Percentiles rank a stretch among this genome's conserved stretches.
These are phyloP conservation scores for Loripinus fragilis DNA, from an alignment of 2,888 invertebrate species.

Conservation along the genomic window DNA sequence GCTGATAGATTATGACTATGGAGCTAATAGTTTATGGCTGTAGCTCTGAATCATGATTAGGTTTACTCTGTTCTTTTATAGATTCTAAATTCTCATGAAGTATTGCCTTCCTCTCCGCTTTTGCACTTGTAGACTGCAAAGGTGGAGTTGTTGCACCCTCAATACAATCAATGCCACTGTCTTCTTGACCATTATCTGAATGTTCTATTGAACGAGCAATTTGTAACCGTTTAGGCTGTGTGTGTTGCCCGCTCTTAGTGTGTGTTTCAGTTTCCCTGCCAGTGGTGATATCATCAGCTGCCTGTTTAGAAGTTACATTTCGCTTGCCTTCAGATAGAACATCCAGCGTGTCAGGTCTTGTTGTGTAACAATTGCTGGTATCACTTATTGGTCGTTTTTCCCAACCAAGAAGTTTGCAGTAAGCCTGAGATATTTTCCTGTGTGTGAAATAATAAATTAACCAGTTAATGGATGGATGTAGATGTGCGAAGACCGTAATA, in stretches of 20 bases:
- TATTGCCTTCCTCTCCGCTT: too few species aligned
- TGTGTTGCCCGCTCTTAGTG: too few species aligned
- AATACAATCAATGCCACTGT: background rate
- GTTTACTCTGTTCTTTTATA: too few species aligned
- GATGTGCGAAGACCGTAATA: slow-evolving; percentile 65
- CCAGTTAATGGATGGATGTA: slow-evolving; percentile 70
- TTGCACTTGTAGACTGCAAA: background rate
- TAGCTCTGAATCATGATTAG: too few species aligned
- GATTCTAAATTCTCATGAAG: too few species aligned
- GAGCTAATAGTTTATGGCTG: too few species aligned
- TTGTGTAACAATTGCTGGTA: background rate
- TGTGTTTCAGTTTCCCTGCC: background rate
- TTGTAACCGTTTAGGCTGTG: background rate
- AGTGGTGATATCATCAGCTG: too few species aligned
- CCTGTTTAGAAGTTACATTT: too few species aligned
- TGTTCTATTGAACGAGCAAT: background rate
- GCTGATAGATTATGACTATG: too few species aligned
- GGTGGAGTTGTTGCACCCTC: background rate
- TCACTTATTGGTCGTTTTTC: background rate
- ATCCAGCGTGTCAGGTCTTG: background rate
- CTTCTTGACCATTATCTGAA: background rate
- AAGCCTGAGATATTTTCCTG: slow-evolving; percentile 53
- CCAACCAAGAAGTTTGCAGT: background rate
- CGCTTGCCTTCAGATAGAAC: background rate
- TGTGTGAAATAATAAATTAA: slow-evolving; percentile 69